A percentile compares a stretch with the other conserved stretches of the same genome.
These are phyloP conservation scores for Sebastolobus altivelis DNA, from an alignment of 2,797 vertebrate genomes.

Conservation along the genomic window DNA sequence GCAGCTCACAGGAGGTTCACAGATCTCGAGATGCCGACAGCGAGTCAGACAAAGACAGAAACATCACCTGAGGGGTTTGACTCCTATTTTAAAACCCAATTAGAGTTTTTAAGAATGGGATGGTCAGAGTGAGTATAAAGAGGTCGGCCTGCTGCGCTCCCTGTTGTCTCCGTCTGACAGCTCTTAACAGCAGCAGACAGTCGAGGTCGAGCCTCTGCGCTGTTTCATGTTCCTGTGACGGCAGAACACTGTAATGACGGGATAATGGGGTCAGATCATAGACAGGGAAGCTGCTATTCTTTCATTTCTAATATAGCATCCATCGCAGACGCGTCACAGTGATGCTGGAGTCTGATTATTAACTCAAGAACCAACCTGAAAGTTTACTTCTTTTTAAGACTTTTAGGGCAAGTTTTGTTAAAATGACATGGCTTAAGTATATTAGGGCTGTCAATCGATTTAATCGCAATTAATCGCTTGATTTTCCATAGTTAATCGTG, in stretches of 20 bases:
- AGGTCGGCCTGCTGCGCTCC: background rate
- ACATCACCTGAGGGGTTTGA: background rate
- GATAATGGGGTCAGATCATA: too few species aligned
- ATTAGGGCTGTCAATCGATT: too few species aligned
- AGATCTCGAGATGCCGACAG: background rate
- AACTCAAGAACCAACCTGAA: background rate
- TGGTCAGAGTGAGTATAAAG: background rate
- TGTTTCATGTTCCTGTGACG: background rate
- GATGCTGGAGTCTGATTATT: background rate
- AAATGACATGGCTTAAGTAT: too few species aligned
- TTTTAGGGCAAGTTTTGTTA: background rate
- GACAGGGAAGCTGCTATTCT: background rate
- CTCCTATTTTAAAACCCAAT: background rate
- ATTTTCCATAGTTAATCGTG: too few species aligned
- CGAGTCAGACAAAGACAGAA: background rate
- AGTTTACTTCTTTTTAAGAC: background rate
- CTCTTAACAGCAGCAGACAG: slow-evolving; percentile 37
- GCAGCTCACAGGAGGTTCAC: background rate
- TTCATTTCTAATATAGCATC: background rate
- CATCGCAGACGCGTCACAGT: background rate
- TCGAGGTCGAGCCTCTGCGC: slow-evolving; percentile 26
- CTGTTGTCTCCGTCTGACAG: slow-evolving; percentile 8
- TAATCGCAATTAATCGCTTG: too few species aligned
- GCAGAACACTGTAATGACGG: background rate
- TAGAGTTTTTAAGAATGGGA: background rate